A percentile compares a stretch with the other conserved stretches of the same genome.
These are phyloP conservation scores for Dendroctonus ponderosae DNA, from an alignment of 1,140 invertebrate species.

Conservation along the genomic window DNA sequence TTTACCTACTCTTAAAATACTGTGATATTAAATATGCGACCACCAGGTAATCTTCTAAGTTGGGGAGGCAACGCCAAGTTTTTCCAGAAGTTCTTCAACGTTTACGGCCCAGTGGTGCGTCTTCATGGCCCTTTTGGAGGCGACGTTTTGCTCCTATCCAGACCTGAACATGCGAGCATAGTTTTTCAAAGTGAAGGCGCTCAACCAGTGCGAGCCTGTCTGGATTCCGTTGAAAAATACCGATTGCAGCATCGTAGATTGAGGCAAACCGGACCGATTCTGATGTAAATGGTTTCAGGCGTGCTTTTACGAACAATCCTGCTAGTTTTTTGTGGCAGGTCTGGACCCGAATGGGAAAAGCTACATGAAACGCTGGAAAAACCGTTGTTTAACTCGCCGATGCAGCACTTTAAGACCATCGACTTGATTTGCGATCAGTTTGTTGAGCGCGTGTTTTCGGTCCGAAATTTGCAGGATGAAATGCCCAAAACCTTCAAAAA, in stretches of 20 bases:
- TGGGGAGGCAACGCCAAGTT: constrained; percentile 46
- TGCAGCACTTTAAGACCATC: constrained; percentile 48
- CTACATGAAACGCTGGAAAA: constrained; percentile 53
- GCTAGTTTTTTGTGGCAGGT: constrained; percentile 39
- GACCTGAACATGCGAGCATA: constrained; percentile 61
- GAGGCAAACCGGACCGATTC: constrained; percentile 56
- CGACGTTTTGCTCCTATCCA: constrained; percentile 60
- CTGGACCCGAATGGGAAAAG: constrained; percentile 59
- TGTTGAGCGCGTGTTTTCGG: constrained; percentile 48
- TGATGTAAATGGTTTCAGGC: constrained; percentile 54
- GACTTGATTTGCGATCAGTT: constrained; percentile 54
- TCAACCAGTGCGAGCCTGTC: constrained; percentile 57
- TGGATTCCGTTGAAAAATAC: constrained; percentile 63
- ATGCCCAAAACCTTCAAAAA: constrained; percentile 57
- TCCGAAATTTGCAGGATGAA: constrained; percentile 63
- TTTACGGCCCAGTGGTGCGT: constrained; percentile 64
- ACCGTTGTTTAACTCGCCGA: constrained; percentile 53
- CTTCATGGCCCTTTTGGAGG: constrained; percentile 60
- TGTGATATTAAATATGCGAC: constrained; percentile 1
- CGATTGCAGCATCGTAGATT: constrained; percentile 56
- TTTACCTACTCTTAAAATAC: not conserved
- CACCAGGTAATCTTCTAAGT: constrained; percentile 43
- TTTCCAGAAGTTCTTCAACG: constrained; percentile 56
- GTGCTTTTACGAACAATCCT: not conserved
- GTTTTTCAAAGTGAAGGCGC: constrained; percentile 60